Conservation (phyloP, 1,140 invertebrate species). For the Halictus rubicundus region DNA sequence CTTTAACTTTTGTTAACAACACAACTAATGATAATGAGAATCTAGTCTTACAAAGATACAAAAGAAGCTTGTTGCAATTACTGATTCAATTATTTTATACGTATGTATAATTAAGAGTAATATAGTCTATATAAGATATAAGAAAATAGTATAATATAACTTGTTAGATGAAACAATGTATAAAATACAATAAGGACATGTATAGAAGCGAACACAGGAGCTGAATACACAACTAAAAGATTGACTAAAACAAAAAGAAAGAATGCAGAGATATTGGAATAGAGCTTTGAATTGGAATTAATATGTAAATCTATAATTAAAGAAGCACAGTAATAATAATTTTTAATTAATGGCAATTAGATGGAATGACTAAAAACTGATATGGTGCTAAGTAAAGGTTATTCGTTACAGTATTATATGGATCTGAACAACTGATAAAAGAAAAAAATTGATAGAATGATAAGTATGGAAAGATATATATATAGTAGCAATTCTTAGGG, state of each 20-base stretch:
- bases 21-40: neutral
- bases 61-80: conserved; percentile 46
- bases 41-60: neutral
- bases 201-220: neutral
- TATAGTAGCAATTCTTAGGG: conserved; percentile 67
- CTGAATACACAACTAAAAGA: neutral
- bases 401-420: conserved; percentile 52
- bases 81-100: conserved; percentile 37
- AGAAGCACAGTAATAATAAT: conserved; percentile 15
- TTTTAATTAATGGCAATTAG: conserved; percentile 19
- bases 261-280: neutral
- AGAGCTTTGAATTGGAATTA: conserved; percentile 33
- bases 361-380: conserved; percentile 23
- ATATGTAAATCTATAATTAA: conserved; percentile 22
- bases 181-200: conserved; percentile 18
- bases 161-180: conserved; percentile 8
- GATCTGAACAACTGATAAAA: conserved; percentile 48
- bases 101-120: conserved; percentile 5
- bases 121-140: conserved; percentile 13
- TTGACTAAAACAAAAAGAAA: neutral
- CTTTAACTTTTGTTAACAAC: conserved; percentile 12
- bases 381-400: conserved; percentile 45
- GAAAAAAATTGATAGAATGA: conserved; percentile 35
- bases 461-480: conserved; percentile 63
- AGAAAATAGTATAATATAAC: neutral